Evolutionary conservation across 2,113 vertebrate genomes (phyloP).

Genomic region (Nematolebias whitei): DNA sequence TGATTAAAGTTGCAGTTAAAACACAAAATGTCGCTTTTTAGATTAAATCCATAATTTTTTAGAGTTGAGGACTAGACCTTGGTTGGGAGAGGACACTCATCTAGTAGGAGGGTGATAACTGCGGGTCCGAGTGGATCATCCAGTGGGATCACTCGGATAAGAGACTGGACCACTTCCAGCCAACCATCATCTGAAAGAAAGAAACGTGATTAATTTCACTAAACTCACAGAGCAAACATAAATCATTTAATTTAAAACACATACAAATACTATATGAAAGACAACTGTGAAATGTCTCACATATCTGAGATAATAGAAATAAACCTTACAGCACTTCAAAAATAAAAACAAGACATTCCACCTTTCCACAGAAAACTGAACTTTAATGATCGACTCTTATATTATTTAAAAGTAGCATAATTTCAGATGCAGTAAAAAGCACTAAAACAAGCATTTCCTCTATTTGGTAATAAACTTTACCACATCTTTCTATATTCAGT

Average conservation of each 20-base stretch:
- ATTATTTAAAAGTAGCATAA: not conserved
- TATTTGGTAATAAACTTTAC: slow-evolving; percentile 22
- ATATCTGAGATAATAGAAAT: no score
- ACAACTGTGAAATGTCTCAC: no score
- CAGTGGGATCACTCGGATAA: slow-evolving; percentile 97
- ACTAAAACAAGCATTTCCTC: slow-evolving; percentile 33
- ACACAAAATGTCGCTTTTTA: not conserved
- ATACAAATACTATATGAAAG: no score
- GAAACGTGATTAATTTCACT: not conserved
- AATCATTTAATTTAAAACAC: no score
- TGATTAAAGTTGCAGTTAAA: not conserved
- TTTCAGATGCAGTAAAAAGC: not conserved
- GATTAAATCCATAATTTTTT: not conserved
- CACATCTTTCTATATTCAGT: slow-evolving; percentile 11
- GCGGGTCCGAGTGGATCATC: slow-evolving; percentile 97
- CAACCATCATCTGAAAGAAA: slow-evolving; percentile 91
- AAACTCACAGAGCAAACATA: not conserved
- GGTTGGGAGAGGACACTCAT: slow-evolving; percentile 97
- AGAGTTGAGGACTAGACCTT: slow-evolving; percentile 71
- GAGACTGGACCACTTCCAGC: slow-evolving; percentile 97
- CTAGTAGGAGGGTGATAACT: slow-evolving; percentile 95
- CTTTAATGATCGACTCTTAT: not conserved
- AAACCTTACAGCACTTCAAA: no score
- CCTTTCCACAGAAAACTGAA: not conserved
- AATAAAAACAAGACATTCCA: no score